A percentile compares a stretch with the other conserved stretches of the same genome.
Evolutionary conservation across 2,888 invertebrate species (phyloP).

Genomic region (Trimorus sp.): DNA sequence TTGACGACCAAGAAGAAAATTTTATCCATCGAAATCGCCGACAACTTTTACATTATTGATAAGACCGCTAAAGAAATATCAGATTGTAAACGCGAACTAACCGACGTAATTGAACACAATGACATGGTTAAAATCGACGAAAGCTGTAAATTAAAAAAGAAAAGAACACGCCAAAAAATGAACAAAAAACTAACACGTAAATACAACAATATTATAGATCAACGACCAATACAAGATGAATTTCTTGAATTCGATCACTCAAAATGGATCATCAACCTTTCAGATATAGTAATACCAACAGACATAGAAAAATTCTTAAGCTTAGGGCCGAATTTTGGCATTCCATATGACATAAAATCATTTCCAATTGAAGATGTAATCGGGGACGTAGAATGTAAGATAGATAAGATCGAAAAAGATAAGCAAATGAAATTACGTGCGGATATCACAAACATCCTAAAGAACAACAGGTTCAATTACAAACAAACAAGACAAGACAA

Average conservation of each 20-base stretch:
- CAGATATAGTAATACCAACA: neutral
- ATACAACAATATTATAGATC: neutral
- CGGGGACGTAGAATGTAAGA: neutral
- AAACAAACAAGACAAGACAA: too few species aligned
- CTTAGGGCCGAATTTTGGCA: constrained; percentile 2
- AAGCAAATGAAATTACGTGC: neutral
- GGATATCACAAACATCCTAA: neutral
- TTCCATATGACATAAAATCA: neutral
- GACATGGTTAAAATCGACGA: too few species aligned
- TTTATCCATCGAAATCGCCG: too few species aligned
- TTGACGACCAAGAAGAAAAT: too few species aligned
- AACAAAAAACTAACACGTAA: too few species aligned
- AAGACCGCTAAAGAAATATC: too few species aligned
- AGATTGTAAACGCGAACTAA: too few species aligned
- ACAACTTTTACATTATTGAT: too few species aligned
- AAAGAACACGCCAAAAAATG: too few species aligned
- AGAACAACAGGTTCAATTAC: neutral
- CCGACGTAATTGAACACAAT: too few species aligned
- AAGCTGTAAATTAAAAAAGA: too few species aligned
- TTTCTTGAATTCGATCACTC: neutral
- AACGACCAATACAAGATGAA: neutral
- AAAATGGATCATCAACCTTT: neutral
- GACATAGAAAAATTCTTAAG: neutral
- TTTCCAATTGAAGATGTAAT: neutral
- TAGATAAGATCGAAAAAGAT: neutral